Conservation (phyloP, 2,797 vertebrate species). For the Micrastur ruficollis region DNA sequence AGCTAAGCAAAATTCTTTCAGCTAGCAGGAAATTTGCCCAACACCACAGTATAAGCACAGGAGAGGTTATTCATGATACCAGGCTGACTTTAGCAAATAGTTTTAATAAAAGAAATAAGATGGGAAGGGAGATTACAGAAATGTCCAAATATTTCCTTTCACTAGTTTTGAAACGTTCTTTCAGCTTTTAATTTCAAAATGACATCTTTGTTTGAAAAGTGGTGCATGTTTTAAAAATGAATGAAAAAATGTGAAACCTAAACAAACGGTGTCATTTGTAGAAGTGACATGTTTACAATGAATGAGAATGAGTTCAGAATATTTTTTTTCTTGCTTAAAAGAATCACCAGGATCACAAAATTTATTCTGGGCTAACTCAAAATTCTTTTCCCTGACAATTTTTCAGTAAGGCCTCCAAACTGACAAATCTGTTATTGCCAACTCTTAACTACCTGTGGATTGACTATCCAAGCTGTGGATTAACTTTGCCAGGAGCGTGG, state of each 20-base stretch:
- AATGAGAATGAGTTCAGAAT: not conserved
- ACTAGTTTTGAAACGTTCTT: not conserved
- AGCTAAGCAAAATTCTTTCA: not conserved
- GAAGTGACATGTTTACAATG: constrained; percentile 5
- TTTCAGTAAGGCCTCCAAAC: not conserved
- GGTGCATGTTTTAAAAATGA: not conserved
- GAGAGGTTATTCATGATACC: not conserved
- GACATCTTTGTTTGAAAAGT: not conserved
- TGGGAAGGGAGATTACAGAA: not conserved
- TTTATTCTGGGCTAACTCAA: not conserved
- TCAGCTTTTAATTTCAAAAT: not conserved
- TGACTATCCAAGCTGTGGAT: not conserved
- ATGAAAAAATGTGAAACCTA: constrained; percentile 3
- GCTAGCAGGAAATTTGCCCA: not conserved
- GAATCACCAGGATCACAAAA: not conserved
- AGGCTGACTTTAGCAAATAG: not conserved
- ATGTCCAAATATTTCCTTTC: constrained; percentile 8
- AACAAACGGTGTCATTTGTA: not conserved
- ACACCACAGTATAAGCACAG: not conserved
- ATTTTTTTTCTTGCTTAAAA: not conserved
- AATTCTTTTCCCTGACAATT: not conserved
- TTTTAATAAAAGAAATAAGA: constrained; percentile 4
- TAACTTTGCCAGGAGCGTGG: not conserved
- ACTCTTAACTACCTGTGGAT: not conserved
- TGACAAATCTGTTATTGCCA: not conserved